Evolutionary conservation across 2,797 vertebrate genomes (phyloP).

Genomic region (Ctenopoma kingsleyae): DNA sequence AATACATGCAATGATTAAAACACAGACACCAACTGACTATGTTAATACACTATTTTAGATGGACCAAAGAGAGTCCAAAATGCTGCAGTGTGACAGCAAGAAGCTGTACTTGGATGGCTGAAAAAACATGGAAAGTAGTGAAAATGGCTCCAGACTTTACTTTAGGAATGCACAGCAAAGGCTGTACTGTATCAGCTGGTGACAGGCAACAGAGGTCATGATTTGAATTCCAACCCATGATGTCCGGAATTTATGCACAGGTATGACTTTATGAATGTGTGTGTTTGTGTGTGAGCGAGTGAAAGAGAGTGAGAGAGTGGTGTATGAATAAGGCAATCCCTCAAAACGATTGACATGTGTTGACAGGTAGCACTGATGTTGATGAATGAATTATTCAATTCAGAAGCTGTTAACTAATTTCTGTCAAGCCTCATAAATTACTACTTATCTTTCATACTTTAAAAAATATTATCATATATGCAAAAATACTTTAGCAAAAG

Average conservation of each 20-base stretch:
- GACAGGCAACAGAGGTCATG: constrained; percentile 60
- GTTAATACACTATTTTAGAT: constrained; percentile 5
- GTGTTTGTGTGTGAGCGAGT: constrained; percentile 30
- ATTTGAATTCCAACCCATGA: constrained; percentile 67
- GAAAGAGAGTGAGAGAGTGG: constrained; percentile 19
- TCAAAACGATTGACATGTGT: constrained; percentile 53
- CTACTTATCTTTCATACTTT: constrained; percentile 2
- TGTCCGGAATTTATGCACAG: constrained; percentile 61
- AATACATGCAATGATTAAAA: not conserved
- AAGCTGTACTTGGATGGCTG: constrained; percentile 8
- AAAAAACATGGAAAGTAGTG: constrained; percentile 14
- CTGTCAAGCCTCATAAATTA: constrained; percentile 27
- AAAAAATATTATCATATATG: constrained; percentile 21
- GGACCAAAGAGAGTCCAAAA: constrained; percentile 13
- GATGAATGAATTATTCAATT: constrained; percentile 60
- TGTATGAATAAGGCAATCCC: constrained; percentile 41
- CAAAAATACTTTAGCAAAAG: not conserved
- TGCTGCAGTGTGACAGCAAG: constrained; percentile 6
- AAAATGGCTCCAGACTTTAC: constrained; percentile 41
- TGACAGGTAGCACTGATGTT: constrained; percentile 40
- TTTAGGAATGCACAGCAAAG: constrained; percentile 29
- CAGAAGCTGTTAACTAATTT: constrained; percentile 51
- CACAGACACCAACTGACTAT: not conserved
- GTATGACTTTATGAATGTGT: constrained; percentile 57
- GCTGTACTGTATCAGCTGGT: constrained; percentile 45